Conservation (phyloP, 2,888 invertebrate species). For the Amphimallon solstitiale region DNA sequence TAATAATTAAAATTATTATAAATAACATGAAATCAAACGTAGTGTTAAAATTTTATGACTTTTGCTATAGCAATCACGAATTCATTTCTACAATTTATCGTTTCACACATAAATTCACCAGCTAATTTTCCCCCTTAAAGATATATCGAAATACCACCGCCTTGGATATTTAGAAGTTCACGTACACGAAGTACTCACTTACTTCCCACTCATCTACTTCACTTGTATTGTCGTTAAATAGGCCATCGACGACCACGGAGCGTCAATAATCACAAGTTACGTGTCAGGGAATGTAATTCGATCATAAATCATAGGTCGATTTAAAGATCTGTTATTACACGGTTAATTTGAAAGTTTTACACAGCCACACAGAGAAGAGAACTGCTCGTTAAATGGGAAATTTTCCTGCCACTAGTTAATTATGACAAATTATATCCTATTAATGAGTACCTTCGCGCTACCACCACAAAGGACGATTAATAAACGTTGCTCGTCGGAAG, state of each 20-base stretch:
- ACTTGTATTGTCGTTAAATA: constrained; percentile 4
- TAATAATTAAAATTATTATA: too few species aligned
- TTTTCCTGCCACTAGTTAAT: constrained; percentile 25
- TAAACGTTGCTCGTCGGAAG: too few species aligned
- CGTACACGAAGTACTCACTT: too few species aligned
- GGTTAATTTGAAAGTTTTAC: constrained; percentile 20
- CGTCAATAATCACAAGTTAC: constrained; percentile 10
- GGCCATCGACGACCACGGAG: not conserved
- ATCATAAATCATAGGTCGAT: constrained; percentile 15
- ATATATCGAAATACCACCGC: too few species aligned
- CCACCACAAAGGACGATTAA: constrained; percentile 1
- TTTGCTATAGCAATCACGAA: too few species aligned
- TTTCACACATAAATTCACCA: too few species aligned
- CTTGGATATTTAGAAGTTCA: too few species aligned
- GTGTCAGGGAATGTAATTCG: constrained; percentile 4
- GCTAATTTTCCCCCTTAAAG: too few species aligned
- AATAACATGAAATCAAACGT: too few species aligned
- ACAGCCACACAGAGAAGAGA: not conserved
- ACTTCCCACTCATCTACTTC: not conserved
- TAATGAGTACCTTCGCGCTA: not conserved
- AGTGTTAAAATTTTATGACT: too few species aligned
- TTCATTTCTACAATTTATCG: too few species aligned
- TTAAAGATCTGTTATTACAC: constrained; percentile 17
- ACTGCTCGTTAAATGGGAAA: not conserved
- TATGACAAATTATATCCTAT: constrained; percentile 13